A percentile compares a stretch with the other conserved stretches of the same genome.
Conservation (phyloP, 1,140 invertebrate species). For the Wiebesia pumilae region DNA sequence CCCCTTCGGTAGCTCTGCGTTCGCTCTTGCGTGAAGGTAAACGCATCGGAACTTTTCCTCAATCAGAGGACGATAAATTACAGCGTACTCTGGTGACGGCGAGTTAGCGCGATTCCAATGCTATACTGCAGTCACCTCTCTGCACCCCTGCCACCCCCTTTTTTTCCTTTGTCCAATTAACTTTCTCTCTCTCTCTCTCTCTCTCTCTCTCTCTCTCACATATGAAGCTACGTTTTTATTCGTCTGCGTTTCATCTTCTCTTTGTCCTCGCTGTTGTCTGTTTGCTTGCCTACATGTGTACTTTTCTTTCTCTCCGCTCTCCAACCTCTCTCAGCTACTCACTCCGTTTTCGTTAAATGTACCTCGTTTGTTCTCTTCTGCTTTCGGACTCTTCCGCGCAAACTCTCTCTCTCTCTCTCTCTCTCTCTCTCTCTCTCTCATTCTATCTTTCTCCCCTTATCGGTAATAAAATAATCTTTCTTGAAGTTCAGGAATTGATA, state of each 20-base stretch:
- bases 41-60: slow-evolving; percentile 25
- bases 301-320: not conserved
- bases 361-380: slow-evolving; percentile 7
- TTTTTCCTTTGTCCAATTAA: not conserved
- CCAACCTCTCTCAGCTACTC: too few species aligned
- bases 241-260: not conserved
- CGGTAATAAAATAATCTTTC: too few species aligned
- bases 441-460: too few species aligned
- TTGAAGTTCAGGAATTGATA: too few species aligned
- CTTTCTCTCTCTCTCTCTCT: not conserved
- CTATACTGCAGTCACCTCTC: not conserved
- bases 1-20: too few species aligned
- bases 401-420: too few species aligned
- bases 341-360: slow-evolving; percentile 37
- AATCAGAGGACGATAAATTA: slow-evolving; percentile 50
- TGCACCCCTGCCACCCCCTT: not conserved
- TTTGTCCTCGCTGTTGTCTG: slow-evolving; percentile 16
- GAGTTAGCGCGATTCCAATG: slow-evolving; percentile 12
- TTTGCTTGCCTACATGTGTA: not conserved
- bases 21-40: slow-evolving; percentile 44
- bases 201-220: not conserved
- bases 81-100: slow-evolving; percentile 28
- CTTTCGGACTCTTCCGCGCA: too few species aligned
- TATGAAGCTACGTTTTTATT: not conserved
- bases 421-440: too few species aligned